Percentiles rank a stretch among this genome's conserved stretches.
Evolutionary conservation across 2,888 invertebrate genomes (phyloP).

Genomic region (Oscheius myriophilus): DNA sequence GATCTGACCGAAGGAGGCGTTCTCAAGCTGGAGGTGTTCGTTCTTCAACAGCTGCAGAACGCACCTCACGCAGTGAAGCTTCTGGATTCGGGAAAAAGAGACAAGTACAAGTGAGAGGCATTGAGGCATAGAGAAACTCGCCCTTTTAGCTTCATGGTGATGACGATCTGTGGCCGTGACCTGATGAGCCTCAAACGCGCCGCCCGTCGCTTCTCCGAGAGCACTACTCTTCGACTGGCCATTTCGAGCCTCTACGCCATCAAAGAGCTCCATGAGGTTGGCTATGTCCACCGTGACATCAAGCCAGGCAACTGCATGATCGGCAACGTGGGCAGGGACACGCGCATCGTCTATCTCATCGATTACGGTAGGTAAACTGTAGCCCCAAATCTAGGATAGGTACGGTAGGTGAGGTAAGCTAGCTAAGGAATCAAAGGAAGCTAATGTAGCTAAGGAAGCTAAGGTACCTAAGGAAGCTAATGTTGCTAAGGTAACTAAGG

Average conservation of each 20-base stretch:
- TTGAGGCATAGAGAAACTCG: neutral
- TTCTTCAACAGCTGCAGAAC: slow-evolving; percentile 36
- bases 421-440: too few relatives aligned
- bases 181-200: slow-evolving; percentile 47
- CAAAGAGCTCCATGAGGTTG: slow-evolving; percentile 53
- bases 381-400: too few relatives aligned
- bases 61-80: slow-evolving; percentile 33
- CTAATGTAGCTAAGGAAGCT: too few relatives aligned
- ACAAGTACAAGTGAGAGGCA: slow-evolving; percentile 40
- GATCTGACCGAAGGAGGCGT: slow-evolving; percentile 48
- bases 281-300: slow-evolving; percentile 55
- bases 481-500: too few relatives aligned
- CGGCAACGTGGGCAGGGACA: slow-evolving; percentile 41
- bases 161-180: slow-evolving; percentile 49
- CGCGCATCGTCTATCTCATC: slow-evolving; percentile 45
- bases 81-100: slow-evolving; percentile 41
- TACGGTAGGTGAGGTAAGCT: too few relatives aligned
- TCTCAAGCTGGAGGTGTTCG: slow-evolving; percentile 47
- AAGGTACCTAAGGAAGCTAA: too few relatives aligned
- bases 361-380: too few relatives aligned
- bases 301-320: slow-evolving; percentile 59
- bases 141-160: slow-evolving; percentile 50
- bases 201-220: slow-evolving; percentile 38
- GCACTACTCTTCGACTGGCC: slow-evolving; percentile 49
- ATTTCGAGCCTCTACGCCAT: slow-evolving; percentile 48